These are phyloP conservation scores for Manacus vitellinus DNA, from an alignment of 2,113 vertebrate genomes.

Conservation along the genomic window DNA sequence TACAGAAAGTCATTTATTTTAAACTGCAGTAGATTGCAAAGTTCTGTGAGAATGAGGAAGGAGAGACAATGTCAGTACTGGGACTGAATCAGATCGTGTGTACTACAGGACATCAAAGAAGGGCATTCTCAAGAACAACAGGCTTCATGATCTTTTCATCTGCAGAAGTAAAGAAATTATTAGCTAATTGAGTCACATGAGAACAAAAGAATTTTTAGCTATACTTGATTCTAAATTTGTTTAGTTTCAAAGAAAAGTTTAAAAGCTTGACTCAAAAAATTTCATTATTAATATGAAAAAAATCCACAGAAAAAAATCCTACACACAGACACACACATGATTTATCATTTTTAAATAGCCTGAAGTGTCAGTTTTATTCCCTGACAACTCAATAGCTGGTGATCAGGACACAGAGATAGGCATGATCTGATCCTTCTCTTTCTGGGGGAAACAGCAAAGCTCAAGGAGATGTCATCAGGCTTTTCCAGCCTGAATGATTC, in stretches of 20 bases:
- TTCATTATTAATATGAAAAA: background rate
- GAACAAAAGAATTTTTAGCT: background rate
- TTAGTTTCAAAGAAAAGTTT: background rate
- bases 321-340: background rate
- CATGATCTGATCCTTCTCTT: background rate
- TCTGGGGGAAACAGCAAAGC: background rate
- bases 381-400: background rate
- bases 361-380: background rate
- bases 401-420: background rate
- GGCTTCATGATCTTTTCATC: background rate
- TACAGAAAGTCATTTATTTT: background rate
- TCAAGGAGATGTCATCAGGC: background rate
- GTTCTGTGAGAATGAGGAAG: background rate
- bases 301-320: background rate
- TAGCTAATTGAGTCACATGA: accelerated
- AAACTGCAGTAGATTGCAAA: background rate
- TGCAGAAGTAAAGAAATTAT: background rate
- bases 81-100: background rate
- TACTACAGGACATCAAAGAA: background rate
- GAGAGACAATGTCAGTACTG: accelerated
- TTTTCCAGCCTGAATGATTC: background rate
- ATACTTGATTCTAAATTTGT: background rate
- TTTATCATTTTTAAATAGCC: background rate
- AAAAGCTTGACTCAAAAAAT: background rate
- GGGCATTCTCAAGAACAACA: background rate